Conservation (phyloP, 1,140 invertebrate genomes). For the Heterodera carotae region DNA sequence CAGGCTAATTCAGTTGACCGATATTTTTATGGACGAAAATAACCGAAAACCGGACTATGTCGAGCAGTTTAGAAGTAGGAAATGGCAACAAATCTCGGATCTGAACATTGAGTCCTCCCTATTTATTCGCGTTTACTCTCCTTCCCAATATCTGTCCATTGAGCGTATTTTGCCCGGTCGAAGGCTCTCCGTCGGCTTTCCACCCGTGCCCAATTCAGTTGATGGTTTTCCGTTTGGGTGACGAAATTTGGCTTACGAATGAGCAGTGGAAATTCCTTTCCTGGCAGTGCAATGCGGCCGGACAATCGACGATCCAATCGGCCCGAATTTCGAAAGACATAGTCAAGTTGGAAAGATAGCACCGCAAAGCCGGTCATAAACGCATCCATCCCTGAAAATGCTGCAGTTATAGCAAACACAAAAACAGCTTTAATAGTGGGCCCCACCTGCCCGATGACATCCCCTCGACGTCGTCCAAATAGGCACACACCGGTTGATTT, state of each 20-base stretch:
- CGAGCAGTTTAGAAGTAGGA: too few species aligned
- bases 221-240: slow-evolving; percentile 19
- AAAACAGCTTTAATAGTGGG: not conserved
- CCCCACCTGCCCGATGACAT: slow-evolving; percentile 20
- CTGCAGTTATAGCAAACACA: not conserved
- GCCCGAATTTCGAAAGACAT: slow-evolving; percentile 5
- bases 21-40: too few species aligned
- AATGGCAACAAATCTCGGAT: too few species aligned
- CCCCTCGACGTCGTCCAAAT: slow-evolving; percentile 16
- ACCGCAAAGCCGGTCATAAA: slow-evolving; percentile 31
- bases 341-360: slow-evolving; percentile 11
- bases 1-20: too few species aligned
- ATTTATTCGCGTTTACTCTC: too few species aligned
- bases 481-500: not conserved
- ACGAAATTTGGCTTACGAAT: slow-evolving; percentile 22
- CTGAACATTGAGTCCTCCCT: too few species aligned
- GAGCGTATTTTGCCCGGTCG: not conserved
- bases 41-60: too few species aligned
- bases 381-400: slow-evolving; percentile 26
- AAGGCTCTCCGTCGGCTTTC: slow-evolving; percentile 16
- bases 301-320: slow-evolving; percentile 12
- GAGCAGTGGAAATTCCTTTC: slow-evolving; percentile 34
- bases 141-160: not conserved
- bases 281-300: slow-evolving; percentile 14
- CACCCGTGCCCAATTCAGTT: slow-evolving; percentile 28